These are phyloP conservation scores for Apomyelois bistriatella DNA, from an alignment of 2,888 invertebrate species.

Conservation along the genomic window DNA sequence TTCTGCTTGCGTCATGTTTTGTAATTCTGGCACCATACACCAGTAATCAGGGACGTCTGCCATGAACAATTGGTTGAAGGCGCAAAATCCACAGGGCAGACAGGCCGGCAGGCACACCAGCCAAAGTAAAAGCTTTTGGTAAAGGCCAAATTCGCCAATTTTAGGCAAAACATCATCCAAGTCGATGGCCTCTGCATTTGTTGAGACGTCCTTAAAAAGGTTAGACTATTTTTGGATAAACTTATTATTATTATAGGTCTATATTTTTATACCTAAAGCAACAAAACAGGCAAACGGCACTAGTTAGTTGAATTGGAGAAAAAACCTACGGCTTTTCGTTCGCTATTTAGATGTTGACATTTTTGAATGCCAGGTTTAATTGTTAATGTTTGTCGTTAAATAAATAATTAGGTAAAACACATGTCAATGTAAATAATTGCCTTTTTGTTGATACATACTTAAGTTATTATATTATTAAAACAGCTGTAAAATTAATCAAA, in stretches of 20 bases:
- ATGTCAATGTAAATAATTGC: no score
- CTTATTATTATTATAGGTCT: not conserved
- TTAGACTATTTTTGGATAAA: not conserved
- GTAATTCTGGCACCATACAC: constrained; percentile 87
- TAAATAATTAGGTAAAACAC: no score
- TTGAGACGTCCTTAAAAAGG: constrained; percentile 56
- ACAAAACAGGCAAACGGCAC: no score
- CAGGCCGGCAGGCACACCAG: constrained; percentile 93
- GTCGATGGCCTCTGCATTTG: constrained; percentile 80
- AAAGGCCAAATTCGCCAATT: constrained; percentile 93
- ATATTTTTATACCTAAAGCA: no score
- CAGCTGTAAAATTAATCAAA: no score
- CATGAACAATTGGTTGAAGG: constrained; percentile 96
- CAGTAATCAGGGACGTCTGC: constrained; percentile 92
- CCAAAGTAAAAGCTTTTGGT: constrained; percentile 92
- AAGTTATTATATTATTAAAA: no score
- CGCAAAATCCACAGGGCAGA: constrained; percentile 94
- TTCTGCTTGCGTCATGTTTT: constrained; percentile 78
- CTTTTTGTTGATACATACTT: no score
- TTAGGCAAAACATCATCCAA: constrained; percentile 91
- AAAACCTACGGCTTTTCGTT: no score
- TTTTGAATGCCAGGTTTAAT: no score
- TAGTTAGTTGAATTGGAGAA: no score
- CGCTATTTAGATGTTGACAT: no score
- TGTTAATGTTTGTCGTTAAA: no score